A percentile compares a stretch with the other conserved stretches of the same genome.
phyloP scores from a whole-genome alignment of 2,888 invertebrate genomes.

The Magallana nippona region DNA sequence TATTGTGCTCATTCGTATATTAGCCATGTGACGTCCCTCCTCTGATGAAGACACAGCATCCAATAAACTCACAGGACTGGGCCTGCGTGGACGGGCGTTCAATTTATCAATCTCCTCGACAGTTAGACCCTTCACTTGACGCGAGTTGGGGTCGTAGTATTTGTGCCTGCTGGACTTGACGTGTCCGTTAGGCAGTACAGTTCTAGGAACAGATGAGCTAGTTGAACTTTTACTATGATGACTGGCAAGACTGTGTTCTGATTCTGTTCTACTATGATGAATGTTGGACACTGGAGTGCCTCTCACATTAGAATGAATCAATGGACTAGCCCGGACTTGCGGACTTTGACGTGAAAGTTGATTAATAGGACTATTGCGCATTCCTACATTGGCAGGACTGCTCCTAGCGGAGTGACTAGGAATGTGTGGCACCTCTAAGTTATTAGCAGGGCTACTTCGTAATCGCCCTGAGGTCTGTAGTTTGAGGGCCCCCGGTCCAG shows the following conservation, averaged over 20 bases:
- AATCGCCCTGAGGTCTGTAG: conserved; percentile 45
- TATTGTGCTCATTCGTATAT: conserved; percentile 59
- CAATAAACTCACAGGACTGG: conserved; percentile 92
- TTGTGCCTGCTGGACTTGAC: conserved; percentile 45
- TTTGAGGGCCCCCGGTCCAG: conserved; percentile 42
- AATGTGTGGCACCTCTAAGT: conserved; percentile 57
- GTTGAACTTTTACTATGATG: conserved; percentile 72
- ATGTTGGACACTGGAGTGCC: conserved; percentile 62
- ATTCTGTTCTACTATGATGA: conserved; percentile 66
- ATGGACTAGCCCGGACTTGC: conserved; percentile 63
- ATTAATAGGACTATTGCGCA: conserved; percentile 61
- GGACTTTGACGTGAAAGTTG: conserved; percentile 64
- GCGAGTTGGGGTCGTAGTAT: conserved; percentile 36
- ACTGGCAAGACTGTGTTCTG: conserved; percentile 72
- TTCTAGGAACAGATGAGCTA: conserved; percentile 58
- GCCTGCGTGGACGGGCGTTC: conserved; percentile 88
- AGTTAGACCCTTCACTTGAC: conserved; percentile 87
- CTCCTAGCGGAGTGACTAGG: conserved; percentile 65
- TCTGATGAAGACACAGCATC: conserved; percentile 94
- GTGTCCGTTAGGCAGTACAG: conserved; percentile 62
- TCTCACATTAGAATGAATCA: conserved; percentile 67
- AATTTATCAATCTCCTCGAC: conserved; percentile 95
- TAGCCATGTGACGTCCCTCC: conserved; percentile 57
- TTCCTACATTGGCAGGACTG: conserved; percentile 63
- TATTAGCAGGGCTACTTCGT: conserved; percentile 60